Base-by-base conservation (phyloP, 2,888 invertebrate species). In the Lasius platythorax region DNA sequence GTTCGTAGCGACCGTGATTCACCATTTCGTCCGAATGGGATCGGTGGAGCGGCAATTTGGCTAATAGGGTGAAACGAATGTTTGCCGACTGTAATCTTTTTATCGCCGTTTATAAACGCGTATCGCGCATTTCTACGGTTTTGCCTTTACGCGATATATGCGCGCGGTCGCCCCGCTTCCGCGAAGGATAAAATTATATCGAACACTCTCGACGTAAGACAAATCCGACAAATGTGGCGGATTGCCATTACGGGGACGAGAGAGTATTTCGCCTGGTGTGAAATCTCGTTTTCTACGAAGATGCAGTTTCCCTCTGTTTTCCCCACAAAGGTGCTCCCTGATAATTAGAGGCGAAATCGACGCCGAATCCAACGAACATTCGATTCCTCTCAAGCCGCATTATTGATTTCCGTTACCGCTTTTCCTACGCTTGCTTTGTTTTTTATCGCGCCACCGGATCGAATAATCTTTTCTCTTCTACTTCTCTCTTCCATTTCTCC, bases 351-450 rank as follows among this genome's bases (percentile, higher is more conserved):
- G 12, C 68, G 68, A 79, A 53, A 79, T 40, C 68, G 50, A 67
- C 58, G 68, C 58, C 63, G 74, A 63, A 30, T 74, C 37, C 72
- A 23, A 50, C 30, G 37, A 66, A 72, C 66, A 64, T 73, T 46
- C 85, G 78, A 73, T 82, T 83, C 74, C 79, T 84, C 70, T 85
- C 76, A 78, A 50, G 50, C 56, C 56, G 84, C 84, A 83, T 90
- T 90, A 87, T 90, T 82, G 85, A 90, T 88, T 88, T 87, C 81
- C 85, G 78, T 87, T 90, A 83, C 67, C 68, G 66, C 53, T 76
- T 28, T 12, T 18, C 33, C 58, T 18, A 56, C 85, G 81, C 74
- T 83, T 84, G 85, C 87, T 87, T 85, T 82, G 82, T 82, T 82
- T 85, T 87, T 85, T 87, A 83, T 83, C 84, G 63, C 81, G 68